phyloP scores from a whole-genome alignment of 2,888 invertebrate species.

The Cataglyphis livida region DNA sequence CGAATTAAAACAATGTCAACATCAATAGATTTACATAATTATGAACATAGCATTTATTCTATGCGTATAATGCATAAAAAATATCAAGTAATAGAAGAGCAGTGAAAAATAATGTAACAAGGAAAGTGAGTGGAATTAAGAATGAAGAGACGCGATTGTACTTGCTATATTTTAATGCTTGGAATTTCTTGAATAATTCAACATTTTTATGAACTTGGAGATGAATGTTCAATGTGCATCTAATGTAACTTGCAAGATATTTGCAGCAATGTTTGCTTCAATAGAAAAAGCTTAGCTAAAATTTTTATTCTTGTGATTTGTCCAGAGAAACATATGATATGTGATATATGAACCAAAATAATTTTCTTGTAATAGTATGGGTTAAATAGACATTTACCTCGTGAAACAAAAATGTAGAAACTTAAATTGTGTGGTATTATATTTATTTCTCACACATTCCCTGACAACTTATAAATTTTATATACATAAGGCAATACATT shows the following conservation, averaged over 20 bases:
- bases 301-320: conserved; percentile 29
- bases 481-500: conserved; percentile 17
- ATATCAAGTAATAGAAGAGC: not conserved
- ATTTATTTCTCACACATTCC: conserved; percentile 56
- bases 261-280: conserved; percentile 45
- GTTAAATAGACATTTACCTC: conserved; percentile 22
- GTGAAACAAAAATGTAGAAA: conserved; percentile 43
- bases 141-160: not conserved
- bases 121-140: not conserved
- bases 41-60: not conserved
- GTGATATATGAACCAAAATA: conserved; percentile 34
- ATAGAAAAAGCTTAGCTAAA: conserved; percentile 24
- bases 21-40: not conserved
- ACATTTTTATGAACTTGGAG: conserved; percentile 34
- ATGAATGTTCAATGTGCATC: conserved; percentile 56
- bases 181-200: conserved; percentile 55
- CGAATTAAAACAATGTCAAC: not conserved
- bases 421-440: conserved; percentile 25
- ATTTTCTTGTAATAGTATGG: conserved; percentile 29
- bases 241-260: conserved; percentile 11
- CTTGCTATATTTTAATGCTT: conserved; percentile 43
- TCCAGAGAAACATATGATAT: conserved; percentile 14
- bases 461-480: conserved; percentile 35
- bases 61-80: not conserved
- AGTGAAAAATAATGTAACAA: not conserved